Base-by-base conservation (phyloP, 37 sponge, comb jelly and placozoan genomes). In the Halisarca cf. caerulea region DNA sequence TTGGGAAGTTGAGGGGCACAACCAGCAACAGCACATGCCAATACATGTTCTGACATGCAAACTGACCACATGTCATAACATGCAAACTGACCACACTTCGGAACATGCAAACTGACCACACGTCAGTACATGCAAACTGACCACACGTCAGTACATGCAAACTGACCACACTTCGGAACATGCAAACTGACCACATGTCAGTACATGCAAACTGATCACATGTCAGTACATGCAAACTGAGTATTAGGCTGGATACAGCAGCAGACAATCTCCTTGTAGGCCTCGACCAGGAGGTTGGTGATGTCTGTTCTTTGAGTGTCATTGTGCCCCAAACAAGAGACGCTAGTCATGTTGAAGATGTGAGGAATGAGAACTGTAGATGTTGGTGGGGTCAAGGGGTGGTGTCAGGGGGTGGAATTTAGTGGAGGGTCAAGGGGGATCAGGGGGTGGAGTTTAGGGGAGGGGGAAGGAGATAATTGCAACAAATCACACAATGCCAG, bases 281-380 rank as follows among this genome's bases (percentile, higher is more conserved):
- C 89, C 0, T 90, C 96, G 4, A 93, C 66, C 43, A 96, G 80
- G 2, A 68, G 74, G 1, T 68, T 69, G 28, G 87, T 86, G 24
- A 96, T 53, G 86, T 96, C 94, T 30, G 55, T 38, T 27, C 82
- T 43, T 64, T 84, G 83, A 38, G 96, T 93, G 5, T 45, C 32
- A 59, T 96, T 96, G 28, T 81, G 44, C 14, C 82, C 80, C 18
- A 27, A n/a, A 53, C 77, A 87, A 82, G 85, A 90, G 39, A 32
- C 59, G 3, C 21, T 72, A 15, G 91, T 91, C 34, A 86, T 51
- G 6, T 69, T 44, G 27, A 38, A 37, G 30, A 96, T 79, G 4
- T 80, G 68, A 21, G 94, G 91, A 39, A 96, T 88, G 39, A 96
- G 90, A 66, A 93, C 96, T 96, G 85, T 11, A 82, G 47, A 34